phyloP scores from a whole-genome alignment of 2,113 vertebrate species.

The Menura novaehollandiae region DNA sequence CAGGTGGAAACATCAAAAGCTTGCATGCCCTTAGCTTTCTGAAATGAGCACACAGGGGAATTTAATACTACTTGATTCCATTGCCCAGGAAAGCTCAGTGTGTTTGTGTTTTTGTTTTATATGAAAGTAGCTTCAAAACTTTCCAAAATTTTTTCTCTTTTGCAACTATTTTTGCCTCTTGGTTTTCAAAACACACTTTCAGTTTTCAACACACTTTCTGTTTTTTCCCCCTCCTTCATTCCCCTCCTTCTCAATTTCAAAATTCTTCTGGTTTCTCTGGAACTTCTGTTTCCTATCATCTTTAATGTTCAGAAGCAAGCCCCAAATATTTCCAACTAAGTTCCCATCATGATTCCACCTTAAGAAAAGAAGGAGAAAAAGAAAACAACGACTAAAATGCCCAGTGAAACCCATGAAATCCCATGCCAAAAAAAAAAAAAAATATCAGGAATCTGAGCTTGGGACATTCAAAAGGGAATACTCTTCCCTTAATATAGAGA shows the following conservation, averaged over 20 bases:
- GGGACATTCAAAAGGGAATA: background rate
- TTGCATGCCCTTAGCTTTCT: background rate
- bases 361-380: background rate
- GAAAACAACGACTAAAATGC: background rate
- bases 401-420: background rate
- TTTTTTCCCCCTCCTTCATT: no score
- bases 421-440: background rate
- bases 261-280: background rate
- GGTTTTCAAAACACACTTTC: background rate
- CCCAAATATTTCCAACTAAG: background rate
- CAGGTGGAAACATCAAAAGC: background rate
- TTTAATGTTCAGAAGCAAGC: background rate
- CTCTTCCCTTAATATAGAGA: background rate
- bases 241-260: no score
- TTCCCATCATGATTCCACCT: background rate
- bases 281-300: background rate
- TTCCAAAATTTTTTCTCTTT: background rate
- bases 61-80: background rate
- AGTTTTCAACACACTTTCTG: background rate
- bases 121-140: background rate
- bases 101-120: background rate
- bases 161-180: background rate
- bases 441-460: background rate
- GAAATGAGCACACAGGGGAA: background rate
- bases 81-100: background rate